Percentiles rank a stretch among this genome's conserved stretches.
These are phyloP conservation scores for Rhinogobius similis DNA, from an alignment of 2,113 vertebrate genomes.

Conservation along the genomic window DNA sequence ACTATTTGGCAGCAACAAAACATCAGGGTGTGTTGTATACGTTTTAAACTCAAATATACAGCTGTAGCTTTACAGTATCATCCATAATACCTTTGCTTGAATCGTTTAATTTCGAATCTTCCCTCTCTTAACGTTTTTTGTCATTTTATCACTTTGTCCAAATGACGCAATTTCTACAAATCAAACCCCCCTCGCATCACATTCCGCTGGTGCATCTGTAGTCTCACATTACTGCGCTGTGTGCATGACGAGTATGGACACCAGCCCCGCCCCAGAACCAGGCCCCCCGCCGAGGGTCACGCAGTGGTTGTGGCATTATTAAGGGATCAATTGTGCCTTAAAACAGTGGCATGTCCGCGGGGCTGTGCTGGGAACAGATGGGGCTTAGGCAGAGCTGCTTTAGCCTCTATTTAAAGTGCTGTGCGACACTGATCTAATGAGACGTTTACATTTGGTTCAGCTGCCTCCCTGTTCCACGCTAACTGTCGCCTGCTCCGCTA, in stretches of 20 bases:
- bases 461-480: constrained; percentile 32
- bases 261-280: constrained; percentile 26
- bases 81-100: background rate
- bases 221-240: background rate
- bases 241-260: background rate
- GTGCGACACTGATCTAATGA: constrained; percentile 71
- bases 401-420: constrained; percentile 76
- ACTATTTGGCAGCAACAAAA: too few relatives aligned
- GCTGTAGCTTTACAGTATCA: too few relatives aligned
- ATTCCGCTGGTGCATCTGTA: background rate
- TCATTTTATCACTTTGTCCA: too few relatives aligned
- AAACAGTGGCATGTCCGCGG: constrained; percentile 66
- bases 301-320: constrained; percentile 76
- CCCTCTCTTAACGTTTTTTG: background rate
- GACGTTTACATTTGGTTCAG: constrained; percentile 69
- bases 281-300: constrained; percentile 61
- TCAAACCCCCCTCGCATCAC: background rate
- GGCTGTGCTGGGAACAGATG: constrained; percentile 67
- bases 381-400: constrained; percentile 66
- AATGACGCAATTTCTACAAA: background rate
- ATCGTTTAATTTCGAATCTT: background rate
- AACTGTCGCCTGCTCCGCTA: constrained; percentile 18
- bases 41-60: too few relatives aligned
- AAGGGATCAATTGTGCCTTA: constrained; percentile 79
- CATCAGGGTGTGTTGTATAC: too few relatives aligned